Base-by-base conservation (phyloP, 2,797 vertebrate species). In the Propithecus deckenii region DNA sequence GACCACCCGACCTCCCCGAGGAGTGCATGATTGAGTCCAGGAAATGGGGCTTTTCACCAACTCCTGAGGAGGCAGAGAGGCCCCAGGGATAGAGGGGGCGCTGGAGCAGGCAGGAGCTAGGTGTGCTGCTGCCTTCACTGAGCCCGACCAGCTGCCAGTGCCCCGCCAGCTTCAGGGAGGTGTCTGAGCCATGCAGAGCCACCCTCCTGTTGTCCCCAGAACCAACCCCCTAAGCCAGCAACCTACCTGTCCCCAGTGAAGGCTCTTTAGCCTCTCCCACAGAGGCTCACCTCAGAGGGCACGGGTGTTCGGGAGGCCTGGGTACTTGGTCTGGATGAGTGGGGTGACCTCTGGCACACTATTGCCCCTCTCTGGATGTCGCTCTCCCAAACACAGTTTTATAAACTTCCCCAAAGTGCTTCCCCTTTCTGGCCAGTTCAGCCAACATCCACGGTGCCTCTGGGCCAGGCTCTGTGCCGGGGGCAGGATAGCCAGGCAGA, bases 391-490 rank as follows among this genome's bases (percentile, higher is more conserved):
- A 95, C 78, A 67, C 5, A 12, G 38, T 83, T 96, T 95, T 95
- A 92, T 83, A 96, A 96, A 97, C 89, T 94, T 94, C 92, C 78
- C 86, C 90, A 38, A 72, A 96, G 80, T 63, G 43, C 46, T 89
- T 92, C 84, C n/a, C 71, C 23, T 94, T 72, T 95, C 91, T 76
- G 67, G 23, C 88, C 46, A 52, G 92, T 97, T 92, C 84, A 95
- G 90, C 85, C 95, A 95, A 61, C 18, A 30, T 90, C 97, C 94
- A 87, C 5, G 23, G 50, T 0, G 11, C 52, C 81, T 88, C 65
- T n/a, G 93, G 81, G 85, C 65, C 92, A 75, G 74, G 83, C 50
- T 83, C 89, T 13, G 78, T 57, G 78, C 87, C 17, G 55, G 59
- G 30, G 8, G 5, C 79, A 65, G 46, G 80, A 69, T 0, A 35